These are phyloP conservation scores for Theretra japonica DNA, from an alignment of 2,888 invertebrate species.

Conservation along the genomic window DNA sequence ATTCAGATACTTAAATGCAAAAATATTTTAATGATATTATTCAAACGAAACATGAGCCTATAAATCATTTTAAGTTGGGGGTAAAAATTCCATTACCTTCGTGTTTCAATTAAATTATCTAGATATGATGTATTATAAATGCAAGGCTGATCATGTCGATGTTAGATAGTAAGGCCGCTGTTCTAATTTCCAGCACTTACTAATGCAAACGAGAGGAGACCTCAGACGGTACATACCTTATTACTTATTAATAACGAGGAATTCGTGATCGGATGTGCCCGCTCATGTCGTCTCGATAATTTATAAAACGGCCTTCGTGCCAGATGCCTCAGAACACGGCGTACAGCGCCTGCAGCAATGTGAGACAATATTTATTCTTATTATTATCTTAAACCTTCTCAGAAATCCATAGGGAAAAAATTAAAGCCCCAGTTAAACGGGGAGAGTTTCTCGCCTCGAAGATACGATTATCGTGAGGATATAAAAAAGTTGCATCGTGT, in stretches of 20 bases:
- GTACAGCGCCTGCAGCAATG: background rate
- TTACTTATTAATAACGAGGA: slow-evolving; percentile 39
- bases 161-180: slow-evolving; percentile 61
- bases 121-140: slow-evolving; percentile 42
- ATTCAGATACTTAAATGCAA: too few relatives aligned
- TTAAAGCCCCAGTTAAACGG: too few relatives aligned
- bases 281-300: slow-evolving; percentile 28
- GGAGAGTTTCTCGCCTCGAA: too few relatives aligned
- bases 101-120: slow-evolving; percentile 8
- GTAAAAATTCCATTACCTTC: background rate
- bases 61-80: too few relatives aligned
- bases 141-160: slow-evolving; percentile 38
- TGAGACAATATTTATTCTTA: slow-evolving; percentile 3
- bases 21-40: too few relatives aligned
- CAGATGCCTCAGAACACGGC: slow-evolving; percentile 20
- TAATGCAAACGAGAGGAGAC: slow-evolving; percentile 62
- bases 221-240: slow-evolving; percentile 45
- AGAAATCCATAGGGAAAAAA: too few relatives aligned
- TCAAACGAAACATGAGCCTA: too few relatives aligned
- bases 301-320: slow-evolving; percentile 45
- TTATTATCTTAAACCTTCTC: slow-evolving; percentile 21
- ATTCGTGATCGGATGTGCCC: slow-evolving; percentile 47
- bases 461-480: too few relatives aligned
- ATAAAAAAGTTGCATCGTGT: too few relatives aligned
- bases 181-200: slow-evolving; percentile 59